These are phyloP conservation scores for Periophthalmus magnuspinnatus DNA, from an alignment of 2,797 vertebrate genomes.

Conservation along the genomic window DNA sequence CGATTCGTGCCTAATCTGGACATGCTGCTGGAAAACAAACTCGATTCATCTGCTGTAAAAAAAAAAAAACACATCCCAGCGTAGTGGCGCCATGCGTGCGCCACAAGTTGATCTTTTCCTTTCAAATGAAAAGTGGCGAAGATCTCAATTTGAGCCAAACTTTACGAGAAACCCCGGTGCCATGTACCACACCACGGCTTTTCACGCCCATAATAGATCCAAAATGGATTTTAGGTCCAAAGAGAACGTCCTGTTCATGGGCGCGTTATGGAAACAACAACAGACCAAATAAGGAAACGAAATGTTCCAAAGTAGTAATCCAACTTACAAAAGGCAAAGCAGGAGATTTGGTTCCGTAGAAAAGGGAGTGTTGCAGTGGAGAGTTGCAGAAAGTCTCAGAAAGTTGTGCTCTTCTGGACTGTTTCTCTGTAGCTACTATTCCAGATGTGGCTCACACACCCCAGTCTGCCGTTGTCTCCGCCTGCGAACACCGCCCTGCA, in stretches of 20 bases:
- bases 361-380: conserved; percentile 42
- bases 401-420: conserved; percentile 61
- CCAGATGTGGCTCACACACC: conserved; percentile 79
- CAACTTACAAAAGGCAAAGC: conserved; percentile 63
- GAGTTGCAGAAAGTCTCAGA: conserved; percentile 45
- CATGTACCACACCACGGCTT: not conserved
- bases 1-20: conserved; percentile 12
- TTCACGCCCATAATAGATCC: conserved; percentile 39
- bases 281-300: conserved; percentile 13
- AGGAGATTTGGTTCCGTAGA: conserved; percentile 35
- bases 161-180: not conserved
- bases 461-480: conserved; percentile 65
- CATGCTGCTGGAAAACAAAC: conserved; percentile 42
- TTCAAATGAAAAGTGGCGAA: not conserved
- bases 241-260: conserved; percentile 26
- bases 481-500: conserved; percentile 80
- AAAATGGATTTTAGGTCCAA: conserved; percentile 46
- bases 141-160: not conserved
- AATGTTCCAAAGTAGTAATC: conserved; percentile 24
- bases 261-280: conserved; percentile 17
- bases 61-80: conserved; percentile 54
- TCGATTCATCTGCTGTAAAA: conserved; percentile 25
- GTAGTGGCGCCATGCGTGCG: conserved; percentile 49
- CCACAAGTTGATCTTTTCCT: not conserved
- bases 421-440: conserved; percentile 69